Percentiles rank a stretch among this genome's conserved stretches.
Evolutionary conservation across 2,113 vertebrate genomes (phyloP).

Genomic region (Centropristis striata): DNA sequence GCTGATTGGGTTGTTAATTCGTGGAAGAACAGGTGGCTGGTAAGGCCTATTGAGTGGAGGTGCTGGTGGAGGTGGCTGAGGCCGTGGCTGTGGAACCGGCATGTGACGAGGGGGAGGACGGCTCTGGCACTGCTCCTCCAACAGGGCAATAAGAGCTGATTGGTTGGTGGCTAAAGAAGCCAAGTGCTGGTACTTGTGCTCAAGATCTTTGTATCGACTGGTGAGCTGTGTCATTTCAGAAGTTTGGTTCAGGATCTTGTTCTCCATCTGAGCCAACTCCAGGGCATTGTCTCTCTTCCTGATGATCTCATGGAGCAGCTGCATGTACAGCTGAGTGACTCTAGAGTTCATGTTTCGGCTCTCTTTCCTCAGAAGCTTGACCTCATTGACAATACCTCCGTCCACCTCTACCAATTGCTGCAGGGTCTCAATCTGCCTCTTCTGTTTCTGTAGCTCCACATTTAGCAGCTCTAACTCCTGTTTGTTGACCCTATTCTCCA

Average conservation of each 20-base stretch:
- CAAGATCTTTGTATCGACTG: constrained; percentile 96
- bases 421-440: constrained; percentile 96
- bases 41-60: constrained; percentile 86
- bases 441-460: constrained; percentile 97
- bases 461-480: constrained; percentile 96
- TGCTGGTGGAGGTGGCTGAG: constrained; percentile 75
- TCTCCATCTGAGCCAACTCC: constrained; percentile 97
- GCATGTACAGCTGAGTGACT: constrained; percentile 99
- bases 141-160: constrained; percentile 90
- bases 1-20: constrained; percentile 93
- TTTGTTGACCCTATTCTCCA: constrained; percentile 94
- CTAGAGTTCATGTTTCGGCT: constrained; percentile 99
- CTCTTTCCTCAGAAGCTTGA: constrained; percentile 97
- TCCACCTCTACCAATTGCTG: constrained; percentile 98
- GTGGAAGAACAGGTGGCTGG: constrained; percentile 90
- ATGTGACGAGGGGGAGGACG: constrained; percentile 74
- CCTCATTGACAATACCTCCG: constrained; percentile 97
- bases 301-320: constrained; percentile 98
- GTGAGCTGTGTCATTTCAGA: constrained; percentile 95
- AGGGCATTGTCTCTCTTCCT: constrained; percentile 96
- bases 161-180: constrained; percentile 95
- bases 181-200: constrained; percentile 97
- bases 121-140: constrained; percentile 95
- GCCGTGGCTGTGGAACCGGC: constrained; percentile 83
- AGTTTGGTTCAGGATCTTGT: constrained; percentile 96